These are phyloP conservation scores for Catharus minimus DNA, from an alignment of 2,113 vertebrate species.

Conservation along the genomic window DNA sequence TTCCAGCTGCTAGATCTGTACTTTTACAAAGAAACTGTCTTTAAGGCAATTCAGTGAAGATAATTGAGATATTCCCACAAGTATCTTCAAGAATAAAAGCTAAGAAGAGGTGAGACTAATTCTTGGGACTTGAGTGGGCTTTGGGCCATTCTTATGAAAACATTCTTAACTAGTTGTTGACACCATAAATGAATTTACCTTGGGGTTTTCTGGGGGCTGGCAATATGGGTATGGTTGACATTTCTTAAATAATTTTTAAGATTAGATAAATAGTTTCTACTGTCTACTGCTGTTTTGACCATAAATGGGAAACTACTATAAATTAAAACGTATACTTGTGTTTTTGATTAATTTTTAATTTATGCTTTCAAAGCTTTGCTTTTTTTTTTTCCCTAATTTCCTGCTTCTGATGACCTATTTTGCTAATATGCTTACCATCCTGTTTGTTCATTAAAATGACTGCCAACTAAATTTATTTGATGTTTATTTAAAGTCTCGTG, in stretches of 20 bases:
- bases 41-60: not conserved
- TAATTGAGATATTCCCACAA: not conserved
- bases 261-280: not conserved
- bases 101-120: not conserved
- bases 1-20: not conserved
- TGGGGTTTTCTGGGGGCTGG: not conserved
- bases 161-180: not conserved
- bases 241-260: slow-evolving; percentile 1
- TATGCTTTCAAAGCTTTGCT: not conserved
- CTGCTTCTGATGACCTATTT: slow-evolving; percentile 30
- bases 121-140: not conserved
- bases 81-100: not conserved
- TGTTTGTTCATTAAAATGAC: slow-evolving; percentile 15
- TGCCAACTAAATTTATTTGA: not conserved
- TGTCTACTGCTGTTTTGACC: not conserved
- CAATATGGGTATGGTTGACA: not conserved
- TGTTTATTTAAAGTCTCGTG: not conserved
- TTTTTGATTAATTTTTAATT: slow-evolving; percentile 41
- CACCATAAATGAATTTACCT: not conserved
- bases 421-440: not conserved
- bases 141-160: not conserved
- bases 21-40: not conserved
- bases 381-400: not conserved
- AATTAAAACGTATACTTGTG: slow-evolving; percentile 5
- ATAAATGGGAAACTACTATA: not conserved